Base-by-base conservation (phyloP, 2,888 invertebrate genomes). In the Drosophila robusta region DNA sequence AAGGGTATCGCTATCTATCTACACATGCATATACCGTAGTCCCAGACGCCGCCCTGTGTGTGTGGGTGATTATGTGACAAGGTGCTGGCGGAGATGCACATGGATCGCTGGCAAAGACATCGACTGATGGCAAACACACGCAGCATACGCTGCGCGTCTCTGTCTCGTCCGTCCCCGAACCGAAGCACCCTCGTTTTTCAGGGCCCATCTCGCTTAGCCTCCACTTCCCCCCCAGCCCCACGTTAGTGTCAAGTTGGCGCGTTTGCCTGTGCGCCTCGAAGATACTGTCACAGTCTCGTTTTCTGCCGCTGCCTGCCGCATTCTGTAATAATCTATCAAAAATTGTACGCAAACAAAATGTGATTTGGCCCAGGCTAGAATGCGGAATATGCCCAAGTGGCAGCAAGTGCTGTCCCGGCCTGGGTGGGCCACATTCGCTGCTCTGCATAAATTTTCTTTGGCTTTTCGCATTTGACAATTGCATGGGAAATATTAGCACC, bases 1-100 rank as follows among this genome's bases (percentile, higher is more conserved):
- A 83, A 87, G 83, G 89, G 83, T 83, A 89, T 89, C 82, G 89
- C 89, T 83, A 87, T 89, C 89, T 89, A 70, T 81, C 70, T 68
- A 70, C 83, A 66, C 62, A 74, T 65, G 60, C 69, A 62, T 55
- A 39, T 44, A 49, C 38, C 22, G 56, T 51, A 45, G 26, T 51
- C 58, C 36, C 41, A 22, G 39, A 39, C 34, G 18, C 32, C 29
- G 41, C 34, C 44, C 36, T 12, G 45, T 61, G 54, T 26, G 8
- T 41, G 54, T 66, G 64, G 50, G 55, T 83, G 78, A 75, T 75
- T 86, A 70, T 82, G 66, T 67, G 89, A 76, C 87, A 87, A 83
- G 89, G 71, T 77, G 74, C 44, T 73, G 78, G 66, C 16, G 29
- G 45, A 32, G 72, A 42, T 44, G 71, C 67, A 71, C 68, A 71